A percentile compares a stretch with the other conserved stretches of the same genome.
These are phyloP conservation scores for Zaprionus davidi DNA, from an alignment of 1,140 invertebrate species.

Conservation along the genomic window DNA sequence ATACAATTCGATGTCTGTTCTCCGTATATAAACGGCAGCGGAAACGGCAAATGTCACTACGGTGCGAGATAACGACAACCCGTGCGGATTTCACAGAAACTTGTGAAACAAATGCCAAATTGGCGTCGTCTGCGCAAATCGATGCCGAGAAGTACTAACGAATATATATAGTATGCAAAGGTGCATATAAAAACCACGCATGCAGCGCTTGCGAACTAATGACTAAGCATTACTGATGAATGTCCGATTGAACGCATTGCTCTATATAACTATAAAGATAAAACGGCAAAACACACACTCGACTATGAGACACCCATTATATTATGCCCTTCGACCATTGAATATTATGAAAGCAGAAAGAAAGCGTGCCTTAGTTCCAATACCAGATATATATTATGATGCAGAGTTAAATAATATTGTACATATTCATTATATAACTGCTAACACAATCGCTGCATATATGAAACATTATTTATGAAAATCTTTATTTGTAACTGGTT, in stretches of 20 bases:
- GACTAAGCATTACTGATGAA: conserved; percentile 22
- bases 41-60: conserved; percentile 47
- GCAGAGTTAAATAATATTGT: too few species aligned
- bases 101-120: conserved; percentile 55
- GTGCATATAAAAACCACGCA: conserved; percentile 1
- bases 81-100: conserved; percentile 45
- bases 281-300: neutral
- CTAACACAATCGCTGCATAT: too few species aligned
- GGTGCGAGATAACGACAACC: conserved; percentile 30
- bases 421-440: too few species aligned
- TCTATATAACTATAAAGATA: conserved; percentile 4
- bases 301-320: neutral
- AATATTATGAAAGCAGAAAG: too few species aligned
- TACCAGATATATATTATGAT: too few species aligned
- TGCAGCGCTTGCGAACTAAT: conserved; percentile 20
- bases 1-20: conserved; percentile 36
- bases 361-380: too few species aligned
- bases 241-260: conserved; percentile 12
- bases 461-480: too few species aligned
- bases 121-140: conserved; percentile 44
- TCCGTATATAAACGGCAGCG: conserved; percentile 36
- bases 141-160: conserved; percentile 26
- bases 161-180: neutral
- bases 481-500: too few species aligned
- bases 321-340: too few species aligned